Evolutionary conservation across 2,113 vertebrate genomes (phyloP).

Genomic region (Taxidea taxus): DNA sequence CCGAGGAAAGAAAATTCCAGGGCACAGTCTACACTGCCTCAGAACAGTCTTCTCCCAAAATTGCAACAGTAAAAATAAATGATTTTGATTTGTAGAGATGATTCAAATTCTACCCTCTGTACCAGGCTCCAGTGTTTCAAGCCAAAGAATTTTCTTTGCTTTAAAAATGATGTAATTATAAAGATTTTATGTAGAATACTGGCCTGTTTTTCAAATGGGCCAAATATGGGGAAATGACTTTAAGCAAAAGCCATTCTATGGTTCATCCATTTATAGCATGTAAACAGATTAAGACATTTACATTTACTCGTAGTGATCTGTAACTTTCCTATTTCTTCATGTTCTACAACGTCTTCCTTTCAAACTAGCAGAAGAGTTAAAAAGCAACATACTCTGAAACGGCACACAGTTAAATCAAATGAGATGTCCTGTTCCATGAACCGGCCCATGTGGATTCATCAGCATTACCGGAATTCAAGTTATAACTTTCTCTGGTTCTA

Average conservation of each 20-base stretch:
- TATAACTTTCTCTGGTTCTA: neutral
- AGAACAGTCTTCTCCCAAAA: neutral
- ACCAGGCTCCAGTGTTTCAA: neutral
- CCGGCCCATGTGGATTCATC: neutral
- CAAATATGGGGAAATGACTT: neutral
- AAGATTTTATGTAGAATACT: neutral
- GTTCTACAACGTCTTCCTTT: neutral
- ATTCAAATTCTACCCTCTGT: neutral
- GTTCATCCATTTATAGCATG: neutral
- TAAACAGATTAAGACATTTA: neutral
- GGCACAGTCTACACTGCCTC: neutral
- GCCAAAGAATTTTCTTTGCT: neutral
- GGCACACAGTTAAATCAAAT: neutral
- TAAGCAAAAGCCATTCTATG: neutral
- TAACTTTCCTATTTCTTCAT: neutral
- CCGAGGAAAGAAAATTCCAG: neutral
- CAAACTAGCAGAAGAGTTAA: neutral
- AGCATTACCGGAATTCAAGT: neutral
- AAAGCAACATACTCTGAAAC: neutral
- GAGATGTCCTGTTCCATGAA: neutral
- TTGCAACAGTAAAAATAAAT: neutral
- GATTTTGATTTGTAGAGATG: neutral
- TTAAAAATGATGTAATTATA: neutral
- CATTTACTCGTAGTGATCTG: neutral
- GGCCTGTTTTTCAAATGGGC: neutral